These are phyloP conservation scores for Merluccius polli DNA, from an alignment of 2,797 vertebrate species.

Conservation along the genomic window DNA sequence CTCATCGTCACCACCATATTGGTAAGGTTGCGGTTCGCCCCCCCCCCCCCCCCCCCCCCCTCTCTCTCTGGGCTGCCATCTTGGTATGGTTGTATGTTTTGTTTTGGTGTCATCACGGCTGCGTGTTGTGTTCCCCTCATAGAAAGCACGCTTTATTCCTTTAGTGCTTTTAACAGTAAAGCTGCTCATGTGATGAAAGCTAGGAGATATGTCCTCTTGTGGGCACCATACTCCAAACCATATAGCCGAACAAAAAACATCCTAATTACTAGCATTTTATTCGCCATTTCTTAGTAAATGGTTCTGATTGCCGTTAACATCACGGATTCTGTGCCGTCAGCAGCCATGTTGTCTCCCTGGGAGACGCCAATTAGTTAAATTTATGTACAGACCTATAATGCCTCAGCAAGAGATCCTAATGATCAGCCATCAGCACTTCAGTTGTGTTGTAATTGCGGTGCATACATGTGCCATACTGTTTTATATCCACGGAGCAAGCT, in stretches of 20 bases:
- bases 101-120: neutral
- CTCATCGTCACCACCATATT: conserved; percentile 91
- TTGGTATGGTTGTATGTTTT: conserved; percentile 1
- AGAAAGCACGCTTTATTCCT: neutral
- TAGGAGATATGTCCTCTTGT: neutral
- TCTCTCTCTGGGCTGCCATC: neutral
- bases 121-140: conserved; percentile 22
- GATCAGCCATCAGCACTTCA: neutral
- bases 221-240: neutral
- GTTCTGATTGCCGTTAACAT: conserved; percentile 4
- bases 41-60: too few species aligned
- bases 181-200: conserved; percentile 10
- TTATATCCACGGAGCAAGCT: neutral
- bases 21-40: conserved; percentile 68
- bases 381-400: neutral
- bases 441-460: neutral
- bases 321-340: neutral
- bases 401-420: conserved; percentile 5
- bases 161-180: conserved; percentile 26
- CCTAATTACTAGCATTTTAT: neutral
- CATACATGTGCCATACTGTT: neutral
- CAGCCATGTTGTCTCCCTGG: neutral
- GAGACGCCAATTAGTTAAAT: neutral
- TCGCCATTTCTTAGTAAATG: neutral
- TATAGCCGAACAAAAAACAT: neutral